Evolutionary conservation across 1,140 invertebrate species (phyloP), one percentile per base, ranked within the genome.

Genomic region (Tetraneura akinire): DNA sequence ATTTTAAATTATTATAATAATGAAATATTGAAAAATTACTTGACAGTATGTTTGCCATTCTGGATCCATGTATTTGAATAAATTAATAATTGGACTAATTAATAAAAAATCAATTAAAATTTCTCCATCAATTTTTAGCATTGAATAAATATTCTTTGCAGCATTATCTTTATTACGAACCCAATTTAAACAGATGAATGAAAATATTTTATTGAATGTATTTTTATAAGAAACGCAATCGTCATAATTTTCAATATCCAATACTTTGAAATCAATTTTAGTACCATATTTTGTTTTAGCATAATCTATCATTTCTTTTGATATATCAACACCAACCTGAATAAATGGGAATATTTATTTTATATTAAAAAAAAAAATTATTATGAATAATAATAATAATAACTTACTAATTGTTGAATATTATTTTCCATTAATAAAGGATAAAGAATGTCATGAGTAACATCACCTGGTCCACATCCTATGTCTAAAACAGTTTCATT

Each of bases 401-500:
- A n/a, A 55, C 60, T 55, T 26, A 78, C 74, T 55, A 78, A 47
- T 10, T 47, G 60, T 29, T 66, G 37, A 18, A 73, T 74, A 18
- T 81, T 78, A 32, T 76, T 57, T 11, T 73, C 62, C 32, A 78
- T 37, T n/a, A n/a, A n/a, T n/a, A 81, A n/a, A 66, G 71, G 71
- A 47, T n/a, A 78, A 23, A 81, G 62, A 68, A 76, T 76, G 45
- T 81, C 47, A 16, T n/a, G 78, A 6, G 80, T 78, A 5, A 81
- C 55, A 78, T 81, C 80, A 4, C 80, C 80, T 32, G 80, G 80
- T 37, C 80, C 80, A 62, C 80, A 81, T 60, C 80, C 80, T 51
- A 81, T 14, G 18, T 81, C 80, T 68, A 76, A 81, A 66, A 81
- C 49, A 66, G 53, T 66, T 45, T 76, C 70, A 64, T 64, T 66